These are phyloP conservation scores for Tuberolachnus salignus DNA, from an alignment of 2,888 invertebrate species.

Conservation along the genomic window DNA sequence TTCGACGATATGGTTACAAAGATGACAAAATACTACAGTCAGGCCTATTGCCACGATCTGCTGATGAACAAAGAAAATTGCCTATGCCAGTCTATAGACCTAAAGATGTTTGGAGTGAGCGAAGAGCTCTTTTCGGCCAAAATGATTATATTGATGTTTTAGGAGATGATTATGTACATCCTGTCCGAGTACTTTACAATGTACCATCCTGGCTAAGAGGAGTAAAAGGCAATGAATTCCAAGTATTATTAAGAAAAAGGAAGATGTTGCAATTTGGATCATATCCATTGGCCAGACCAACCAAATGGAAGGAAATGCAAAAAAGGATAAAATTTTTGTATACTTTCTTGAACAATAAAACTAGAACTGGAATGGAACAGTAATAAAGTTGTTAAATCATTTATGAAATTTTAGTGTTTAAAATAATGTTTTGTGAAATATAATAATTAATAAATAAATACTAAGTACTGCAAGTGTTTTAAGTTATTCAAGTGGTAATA, in stretches of 20 bases:
- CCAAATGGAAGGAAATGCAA: slow-evolving; percentile 77
- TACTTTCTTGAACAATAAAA: slow-evolving; percentile 70
- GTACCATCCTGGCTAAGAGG: slow-evolving; percentile 91
- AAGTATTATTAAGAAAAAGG: slow-evolving; percentile 75
- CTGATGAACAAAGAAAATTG: slow-evolving; percentile 64
- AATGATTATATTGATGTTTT: slow-evolving; percentile 97
- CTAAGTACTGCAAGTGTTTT: too few relatives aligned
- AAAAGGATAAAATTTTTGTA: slow-evolving; percentile 78
- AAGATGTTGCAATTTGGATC: slow-evolving; percentile 70
- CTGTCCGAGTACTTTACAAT: slow-evolving; percentile 81
- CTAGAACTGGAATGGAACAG: slow-evolving; percentile 54
- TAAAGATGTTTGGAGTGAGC: slow-evolving; percentile 75
- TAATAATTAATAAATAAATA: neutral
- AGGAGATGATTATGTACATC: slow-evolving; percentile 81
- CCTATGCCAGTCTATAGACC: slow-evolving; percentile 74
- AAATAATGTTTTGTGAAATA: slow-evolving; percentile 2
- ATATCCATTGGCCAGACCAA: slow-evolving; percentile 72
- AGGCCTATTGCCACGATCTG: slow-evolving; percentile 74
- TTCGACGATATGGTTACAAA: slow-evolving; percentile 73
- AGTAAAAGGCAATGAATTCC: slow-evolving; percentile 83
- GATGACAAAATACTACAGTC: slow-evolving; percentile 63
- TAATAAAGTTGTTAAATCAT: neutral
- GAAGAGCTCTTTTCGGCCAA: slow-evolving; percentile 86
- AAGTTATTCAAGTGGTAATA: too few relatives aligned
- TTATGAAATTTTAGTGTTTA: neutral